Evolutionary conservation across 2,113 vertebrate species (phyloP).

Genomic region (Scopus umbretta): DNA sequence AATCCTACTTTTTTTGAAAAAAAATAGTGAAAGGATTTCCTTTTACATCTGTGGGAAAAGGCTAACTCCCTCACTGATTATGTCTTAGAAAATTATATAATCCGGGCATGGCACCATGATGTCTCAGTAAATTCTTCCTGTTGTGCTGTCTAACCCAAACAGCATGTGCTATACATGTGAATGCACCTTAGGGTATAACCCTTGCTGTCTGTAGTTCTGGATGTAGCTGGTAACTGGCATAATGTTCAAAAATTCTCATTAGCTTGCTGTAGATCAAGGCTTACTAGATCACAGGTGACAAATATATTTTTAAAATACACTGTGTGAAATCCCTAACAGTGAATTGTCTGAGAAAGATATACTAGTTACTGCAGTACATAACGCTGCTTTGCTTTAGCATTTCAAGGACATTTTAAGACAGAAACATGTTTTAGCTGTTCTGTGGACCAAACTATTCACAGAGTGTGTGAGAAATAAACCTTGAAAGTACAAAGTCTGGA

Average conservation of each 20-base stretch:
- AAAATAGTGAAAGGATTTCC: not conserved
- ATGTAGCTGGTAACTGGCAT: not conserved
- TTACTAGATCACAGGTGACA: constrained; percentile 12
- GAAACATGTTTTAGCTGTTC: not conserved
- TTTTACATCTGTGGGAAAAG: not conserved
- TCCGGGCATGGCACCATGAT: not conserved
- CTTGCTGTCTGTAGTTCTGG: not conserved
- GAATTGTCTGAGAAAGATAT: not conserved
- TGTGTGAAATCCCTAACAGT: not conserved
- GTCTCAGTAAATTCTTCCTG: not conserved
- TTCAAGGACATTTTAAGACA: not conserved
- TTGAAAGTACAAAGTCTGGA: not conserved
- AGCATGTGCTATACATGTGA: not conserved
- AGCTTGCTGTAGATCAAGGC: not conserved
- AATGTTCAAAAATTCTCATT: constrained; percentile 1
- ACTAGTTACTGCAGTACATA: not conserved
- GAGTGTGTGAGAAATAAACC: not conserved
- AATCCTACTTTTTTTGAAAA: not conserved
- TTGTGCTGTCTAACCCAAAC: not conserved
- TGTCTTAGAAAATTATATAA: not conserved
- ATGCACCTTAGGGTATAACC: not conserved
- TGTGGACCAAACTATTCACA: not conserved
- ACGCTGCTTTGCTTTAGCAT: not conserved
- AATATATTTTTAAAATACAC: not conserved
- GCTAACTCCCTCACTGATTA: not conserved